These are phyloP conservation scores for Barnardius zonarius DNA, from an alignment of 2,113 vertebrate species.

Conservation along the genomic window DNA sequence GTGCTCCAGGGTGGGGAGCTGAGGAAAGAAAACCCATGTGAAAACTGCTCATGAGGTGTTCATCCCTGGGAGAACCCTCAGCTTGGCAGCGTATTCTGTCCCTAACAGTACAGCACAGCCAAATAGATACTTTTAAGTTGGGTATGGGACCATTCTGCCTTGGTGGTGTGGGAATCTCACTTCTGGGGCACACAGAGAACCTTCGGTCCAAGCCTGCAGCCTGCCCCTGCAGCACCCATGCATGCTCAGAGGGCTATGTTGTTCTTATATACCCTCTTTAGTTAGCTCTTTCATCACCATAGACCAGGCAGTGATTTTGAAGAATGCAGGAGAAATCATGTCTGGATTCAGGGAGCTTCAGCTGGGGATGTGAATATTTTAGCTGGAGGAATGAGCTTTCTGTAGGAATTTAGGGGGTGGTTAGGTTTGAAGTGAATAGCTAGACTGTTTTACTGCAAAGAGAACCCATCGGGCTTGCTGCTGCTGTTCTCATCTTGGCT, in stretches of 20 bases:
- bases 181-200: not conserved
- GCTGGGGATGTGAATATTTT: not conserved
- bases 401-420: not conserved
- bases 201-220: not conserved
- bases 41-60: not conserved
- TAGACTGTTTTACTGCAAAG: not conserved
- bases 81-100: not conserved
- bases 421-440: not conserved
- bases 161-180: not conserved
- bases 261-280: rapidly evolving
- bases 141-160: not conserved
- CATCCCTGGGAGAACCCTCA: not conserved
- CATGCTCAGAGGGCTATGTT: rapidly evolving
- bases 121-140: not conserved
- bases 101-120: not conserved
- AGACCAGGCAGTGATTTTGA: not conserved
- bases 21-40: not conserved
- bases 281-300: not conserved
- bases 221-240: not conserved
- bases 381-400: not conserved
- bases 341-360: not conserved
- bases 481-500: not conserved
- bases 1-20: not conserved
- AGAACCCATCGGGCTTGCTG: not conserved
- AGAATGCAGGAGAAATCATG: not conserved